These are phyloP conservation scores for Philopedon plagiatum DNA, from an alignment of 2,888 invertebrate genomes.

Conservation along the genomic window DNA sequence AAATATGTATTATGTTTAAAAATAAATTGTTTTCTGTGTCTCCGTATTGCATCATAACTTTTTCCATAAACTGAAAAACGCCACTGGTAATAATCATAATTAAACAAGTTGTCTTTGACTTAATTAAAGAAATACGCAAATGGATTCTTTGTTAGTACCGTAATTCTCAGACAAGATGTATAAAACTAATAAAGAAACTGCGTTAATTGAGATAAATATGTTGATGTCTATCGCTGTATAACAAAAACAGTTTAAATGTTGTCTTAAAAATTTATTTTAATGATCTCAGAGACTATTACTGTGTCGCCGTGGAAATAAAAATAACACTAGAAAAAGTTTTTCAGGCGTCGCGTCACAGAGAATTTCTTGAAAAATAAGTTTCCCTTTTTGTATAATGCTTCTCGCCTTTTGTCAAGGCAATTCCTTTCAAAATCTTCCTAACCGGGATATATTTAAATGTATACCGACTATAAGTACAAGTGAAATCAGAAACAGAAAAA, in stretches of 20 bases:
- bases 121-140: background rate
- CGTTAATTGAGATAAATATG: background rate
- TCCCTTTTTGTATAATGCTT: background rate
- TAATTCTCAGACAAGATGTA: background rate
- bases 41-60: slow-evolving; percentile 3
- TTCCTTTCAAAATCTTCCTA: slow-evolving; percentile 4
- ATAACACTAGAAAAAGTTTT: background rate
- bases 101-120: slow-evolving; percentile 10
- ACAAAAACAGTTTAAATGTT: background rate
- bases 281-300: background rate
- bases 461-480: slow-evolving; percentile 1
- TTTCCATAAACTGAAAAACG: background rate
- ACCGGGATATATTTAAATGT: slow-evolving; percentile 2
- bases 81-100: background rate
- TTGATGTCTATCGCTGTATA: background rate
- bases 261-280: background rate
- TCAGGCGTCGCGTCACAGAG: background rate
- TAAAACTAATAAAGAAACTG: background rate
- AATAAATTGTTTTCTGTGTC: too few relatives aligned
- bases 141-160: background rate
- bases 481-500: background rate
- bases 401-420: background rate
- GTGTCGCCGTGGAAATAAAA: background rate
- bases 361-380: background rate
- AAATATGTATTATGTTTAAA: too few relatives aligned